phyloP scores from a whole-genome alignment of 2,113 vertebrate species.

The Elephas maximus region DNA sequence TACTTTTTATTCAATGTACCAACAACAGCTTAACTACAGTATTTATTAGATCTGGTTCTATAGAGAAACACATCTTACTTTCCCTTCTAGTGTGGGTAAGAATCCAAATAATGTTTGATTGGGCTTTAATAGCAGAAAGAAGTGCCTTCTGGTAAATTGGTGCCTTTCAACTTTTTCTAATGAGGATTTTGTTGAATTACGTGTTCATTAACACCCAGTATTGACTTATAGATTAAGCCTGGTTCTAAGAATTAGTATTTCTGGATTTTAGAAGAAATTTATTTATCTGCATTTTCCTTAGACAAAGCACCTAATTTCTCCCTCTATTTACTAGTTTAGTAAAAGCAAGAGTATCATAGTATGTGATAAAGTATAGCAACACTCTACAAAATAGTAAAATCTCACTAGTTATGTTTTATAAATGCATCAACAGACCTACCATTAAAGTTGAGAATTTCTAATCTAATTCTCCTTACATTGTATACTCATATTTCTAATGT shows the following conservation, averaged over 20 bases:
- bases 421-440: background rate
- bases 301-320: background rate
- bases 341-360: conserved; percentile 3
- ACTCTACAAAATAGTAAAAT: background rate
- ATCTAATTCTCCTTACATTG: background rate
- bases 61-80: background rate
- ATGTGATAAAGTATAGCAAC: background rate
- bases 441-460: background rate
- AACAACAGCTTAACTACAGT: background rate
- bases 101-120: conserved; percentile 16
- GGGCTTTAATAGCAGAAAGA: background rate
- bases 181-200: conserved; percentile 6
- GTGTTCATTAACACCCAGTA: background rate
- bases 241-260: conserved; percentile 2
- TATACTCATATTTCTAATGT: background rate
- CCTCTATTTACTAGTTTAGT: background rate
- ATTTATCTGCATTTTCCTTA: background rate
- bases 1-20: conserved; percentile 52
- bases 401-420: conserved; percentile 13
- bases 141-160: background rate
- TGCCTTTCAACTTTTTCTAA: background rate
- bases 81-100: background rate
- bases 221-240: background rate
- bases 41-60: background rate
- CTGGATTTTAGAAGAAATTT: conserved; percentile 51